These are phyloP conservation scores for Scaptodrosophila latifasciaeformis DNA, from an alignment of 2,888 invertebrate genomes.

Conservation along the genomic window DNA sequence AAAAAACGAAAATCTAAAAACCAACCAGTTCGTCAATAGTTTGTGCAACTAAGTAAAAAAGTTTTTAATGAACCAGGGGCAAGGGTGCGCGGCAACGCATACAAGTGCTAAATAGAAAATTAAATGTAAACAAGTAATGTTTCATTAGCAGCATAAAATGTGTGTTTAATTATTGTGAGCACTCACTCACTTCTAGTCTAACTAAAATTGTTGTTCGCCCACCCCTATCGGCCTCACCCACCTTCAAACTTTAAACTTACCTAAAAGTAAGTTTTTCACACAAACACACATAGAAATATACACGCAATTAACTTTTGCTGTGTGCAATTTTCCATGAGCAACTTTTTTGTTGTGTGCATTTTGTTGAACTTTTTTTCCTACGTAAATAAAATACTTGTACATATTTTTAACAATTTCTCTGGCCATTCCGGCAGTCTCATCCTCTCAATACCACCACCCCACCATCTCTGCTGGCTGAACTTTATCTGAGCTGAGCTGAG, in stretches of 20 bases:
- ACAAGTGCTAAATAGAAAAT: conserved; percentile 53
- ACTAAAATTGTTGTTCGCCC: neutral
- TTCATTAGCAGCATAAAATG: conserved; percentile 67
- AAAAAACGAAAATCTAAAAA: neutral
- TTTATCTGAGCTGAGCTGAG: conserved; percentile 66
- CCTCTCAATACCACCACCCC: neutral
- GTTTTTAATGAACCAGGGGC: neutral
- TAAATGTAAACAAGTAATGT: conserved; percentile 69
- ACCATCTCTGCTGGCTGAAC: conserved; percentile 28
- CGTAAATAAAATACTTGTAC: conserved; percentile 64
- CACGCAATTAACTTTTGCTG: conserved; percentile 64
- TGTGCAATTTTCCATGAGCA: conserved; percentile 53
- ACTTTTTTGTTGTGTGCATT: conserved; percentile 58
- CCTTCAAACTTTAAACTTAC: conserved; percentile 56
- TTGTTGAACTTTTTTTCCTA: conserved; percentile 59
- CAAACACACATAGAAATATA: conserved; percentile 29
- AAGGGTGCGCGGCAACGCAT: conserved; percentile 14
- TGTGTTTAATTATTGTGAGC: conserved; percentile 60
- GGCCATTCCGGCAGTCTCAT: neutral
- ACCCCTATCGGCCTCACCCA: conserved; percentile 13
- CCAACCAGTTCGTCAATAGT: neutral
- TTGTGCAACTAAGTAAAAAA: neutral
- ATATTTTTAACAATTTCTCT: conserved; percentile 60
- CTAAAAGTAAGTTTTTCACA: conserved; percentile 57
- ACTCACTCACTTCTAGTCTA: conserved; percentile 11